Conservation (phyloP, 2,113 vertebrate genomes). For the Lontra canadensis region DNA sequence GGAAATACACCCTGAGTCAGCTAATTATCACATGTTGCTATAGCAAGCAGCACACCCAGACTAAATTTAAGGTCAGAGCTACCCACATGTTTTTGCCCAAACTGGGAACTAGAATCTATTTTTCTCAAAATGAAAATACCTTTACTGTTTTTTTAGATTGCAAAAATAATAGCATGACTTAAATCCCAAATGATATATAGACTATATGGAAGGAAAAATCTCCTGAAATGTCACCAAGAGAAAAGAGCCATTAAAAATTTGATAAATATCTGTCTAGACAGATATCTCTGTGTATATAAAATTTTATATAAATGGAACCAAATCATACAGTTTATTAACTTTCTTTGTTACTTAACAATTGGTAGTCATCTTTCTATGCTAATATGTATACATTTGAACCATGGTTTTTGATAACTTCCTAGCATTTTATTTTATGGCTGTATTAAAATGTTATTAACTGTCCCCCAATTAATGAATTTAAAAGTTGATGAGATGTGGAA, state of each 20-base stretch:
- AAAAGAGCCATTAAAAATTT: background rate
- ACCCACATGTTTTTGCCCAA: background rate
- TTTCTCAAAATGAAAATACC: conserved; percentile 48
- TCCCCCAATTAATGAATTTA: background rate
- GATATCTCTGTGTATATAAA: background rate
- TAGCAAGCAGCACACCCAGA: background rate
- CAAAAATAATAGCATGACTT: background rate
- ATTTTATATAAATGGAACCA: background rate
- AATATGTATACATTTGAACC: background rate
- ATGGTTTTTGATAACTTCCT: background rate
- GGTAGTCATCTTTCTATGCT: background rate
- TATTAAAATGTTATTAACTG: background rate
- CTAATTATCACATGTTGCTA: background rate
- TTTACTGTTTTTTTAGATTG: background rate
- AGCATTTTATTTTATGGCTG: background rate
- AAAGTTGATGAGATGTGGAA: background rate
- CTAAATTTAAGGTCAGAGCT: background rate
- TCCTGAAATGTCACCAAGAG: background rate
- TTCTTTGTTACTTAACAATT: background rate
- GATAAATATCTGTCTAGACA: background rate
- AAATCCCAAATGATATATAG: background rate
- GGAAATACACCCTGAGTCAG: background rate
- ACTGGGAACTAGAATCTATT: background rate
- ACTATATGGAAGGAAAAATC: background rate
- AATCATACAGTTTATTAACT: background rate